Evolutionary conservation across 2,888 invertebrate genomes (phyloP), one percentile per base, ranked within the genome.

Genomic region (Alsophila aescularia): DNA sequence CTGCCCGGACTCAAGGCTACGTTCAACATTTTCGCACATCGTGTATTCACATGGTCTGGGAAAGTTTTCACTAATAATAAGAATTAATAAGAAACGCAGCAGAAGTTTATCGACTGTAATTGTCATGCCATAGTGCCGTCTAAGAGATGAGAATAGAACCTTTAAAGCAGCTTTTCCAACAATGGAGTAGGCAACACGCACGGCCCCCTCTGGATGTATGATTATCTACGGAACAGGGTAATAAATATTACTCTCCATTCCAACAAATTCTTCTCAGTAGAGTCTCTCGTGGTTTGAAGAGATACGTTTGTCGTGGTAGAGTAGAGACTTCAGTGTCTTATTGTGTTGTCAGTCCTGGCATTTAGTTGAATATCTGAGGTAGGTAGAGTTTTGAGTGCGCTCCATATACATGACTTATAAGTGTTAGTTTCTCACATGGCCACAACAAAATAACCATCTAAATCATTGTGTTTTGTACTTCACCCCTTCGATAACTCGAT

Each of bases 101-200:
- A 81, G 84, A 89, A 89, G 82, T 88, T 88, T 84, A 88, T 90
- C 86, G 88, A 88, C 88, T 90, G 90, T 89, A 89, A 89, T 85
- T 77, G 82, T 87, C 91, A 91, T 91, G 91, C 91, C 91, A 91
- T 90, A 85, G 91, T 90, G 91, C 92, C 91, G 79, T 90, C 92
- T 91, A 91, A 89, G 85, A 90, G 89, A 91, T 90, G 83, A 83
- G 87, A 90, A 87, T 79, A 85, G 82, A 91, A 92, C 91, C 91
- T 90, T 87, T 90, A 82, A 86, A 92, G 91, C 86, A 91, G 90
- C 89, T 85, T 87, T 84, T 93, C 92, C 86, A 93, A 92, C 90
- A 87, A 92, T 86, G 90, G 77, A 88, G 90, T 77, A 92, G 90
- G 80, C 92, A 90, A 92, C 92, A 89, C 85, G 92, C 85, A 83